Conservation (phyloP, 2,113 vertebrate genomes). For the Ammodramus savannarum region DNA sequence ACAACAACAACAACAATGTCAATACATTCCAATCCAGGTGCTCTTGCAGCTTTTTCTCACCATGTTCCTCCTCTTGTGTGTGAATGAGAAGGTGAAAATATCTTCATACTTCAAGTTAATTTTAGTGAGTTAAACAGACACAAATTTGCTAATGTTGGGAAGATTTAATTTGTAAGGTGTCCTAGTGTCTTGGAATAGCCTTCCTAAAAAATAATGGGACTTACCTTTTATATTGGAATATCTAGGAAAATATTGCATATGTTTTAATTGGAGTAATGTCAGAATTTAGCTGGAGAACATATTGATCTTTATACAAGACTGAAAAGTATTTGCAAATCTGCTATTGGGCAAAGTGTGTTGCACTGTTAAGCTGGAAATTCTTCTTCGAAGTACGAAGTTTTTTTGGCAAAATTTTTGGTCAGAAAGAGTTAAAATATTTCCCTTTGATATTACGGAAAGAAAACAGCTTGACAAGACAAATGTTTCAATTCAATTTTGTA, state of each 20-base stretch:
- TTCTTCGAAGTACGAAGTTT: neutral
- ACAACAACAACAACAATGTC: too few species aligned
- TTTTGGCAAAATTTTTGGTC: neutral
- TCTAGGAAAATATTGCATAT: neutral
- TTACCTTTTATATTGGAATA: neutral
- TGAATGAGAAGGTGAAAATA: neutral
- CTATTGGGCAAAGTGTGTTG: neutral
- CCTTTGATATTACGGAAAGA: neutral
- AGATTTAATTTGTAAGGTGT: neutral
- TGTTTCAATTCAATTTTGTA: neutral
- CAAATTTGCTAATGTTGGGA: neutral
- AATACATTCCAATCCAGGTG: neutral
- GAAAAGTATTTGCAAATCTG: neutral
- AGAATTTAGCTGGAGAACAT: neutral
- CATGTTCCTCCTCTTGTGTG: neutral
- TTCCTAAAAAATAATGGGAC: neutral
- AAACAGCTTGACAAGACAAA: neutral
- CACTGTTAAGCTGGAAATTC: neutral
- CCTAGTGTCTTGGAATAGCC: neutral
- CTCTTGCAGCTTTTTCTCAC: neutral
- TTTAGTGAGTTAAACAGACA: neutral
- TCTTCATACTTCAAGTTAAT: neutral
- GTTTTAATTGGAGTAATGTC: neutral
- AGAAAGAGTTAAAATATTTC: constrained; percentile 35
- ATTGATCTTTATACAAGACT: neutral